Percentiles rank a stretch among this genome's conserved stretches.
Evolutionary conservation across 2,797 vertebrate genomes (phyloP).

Genomic region (Myotis planiceps): DNA sequence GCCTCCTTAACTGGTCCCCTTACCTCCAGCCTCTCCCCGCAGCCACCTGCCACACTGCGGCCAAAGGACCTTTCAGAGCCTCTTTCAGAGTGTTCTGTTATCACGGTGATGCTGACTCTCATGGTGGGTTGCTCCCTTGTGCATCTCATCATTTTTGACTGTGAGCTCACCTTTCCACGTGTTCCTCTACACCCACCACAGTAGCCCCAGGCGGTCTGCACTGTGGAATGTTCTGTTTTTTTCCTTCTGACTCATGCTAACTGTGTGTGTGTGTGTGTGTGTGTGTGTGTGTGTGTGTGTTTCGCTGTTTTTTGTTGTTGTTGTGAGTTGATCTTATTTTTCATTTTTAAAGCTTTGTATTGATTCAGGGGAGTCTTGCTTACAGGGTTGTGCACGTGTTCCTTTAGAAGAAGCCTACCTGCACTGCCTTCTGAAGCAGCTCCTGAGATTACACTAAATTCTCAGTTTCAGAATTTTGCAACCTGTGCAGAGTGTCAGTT

Average conservation of each 20-base stretch:
- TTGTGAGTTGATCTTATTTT: neutral
- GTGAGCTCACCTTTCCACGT: neutral
- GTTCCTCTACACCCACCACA: rapidly evolving
- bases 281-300: neutral
- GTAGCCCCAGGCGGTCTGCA: neutral
- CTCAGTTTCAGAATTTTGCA: neutral
- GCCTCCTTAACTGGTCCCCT: neutral
- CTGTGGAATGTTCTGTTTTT: neutral
- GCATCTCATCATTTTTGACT: neutral
- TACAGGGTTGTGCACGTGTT: neutral
- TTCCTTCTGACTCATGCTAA: neutral
- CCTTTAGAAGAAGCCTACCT: neutral
- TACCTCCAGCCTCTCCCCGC: neutral
- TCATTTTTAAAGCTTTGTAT: neutral
- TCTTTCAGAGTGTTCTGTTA: neutral
- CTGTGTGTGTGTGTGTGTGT: neutral
- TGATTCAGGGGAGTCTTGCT: neutral
- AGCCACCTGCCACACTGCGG: too few relatives aligned
- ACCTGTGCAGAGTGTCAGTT: neutral
- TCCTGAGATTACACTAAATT: neutral
- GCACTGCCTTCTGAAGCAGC: neutral
- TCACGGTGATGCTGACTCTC: rapidly evolving
- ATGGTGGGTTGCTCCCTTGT: neutral
- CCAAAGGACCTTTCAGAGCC: neutral
- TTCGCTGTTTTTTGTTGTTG: neutral